A percentile compares a stretch with the other conserved stretches of the same genome.
phyloP scores from a whole-genome alignment of 2,113 vertebrate genomes.

The Entomyzon cyanotis region DNA sequence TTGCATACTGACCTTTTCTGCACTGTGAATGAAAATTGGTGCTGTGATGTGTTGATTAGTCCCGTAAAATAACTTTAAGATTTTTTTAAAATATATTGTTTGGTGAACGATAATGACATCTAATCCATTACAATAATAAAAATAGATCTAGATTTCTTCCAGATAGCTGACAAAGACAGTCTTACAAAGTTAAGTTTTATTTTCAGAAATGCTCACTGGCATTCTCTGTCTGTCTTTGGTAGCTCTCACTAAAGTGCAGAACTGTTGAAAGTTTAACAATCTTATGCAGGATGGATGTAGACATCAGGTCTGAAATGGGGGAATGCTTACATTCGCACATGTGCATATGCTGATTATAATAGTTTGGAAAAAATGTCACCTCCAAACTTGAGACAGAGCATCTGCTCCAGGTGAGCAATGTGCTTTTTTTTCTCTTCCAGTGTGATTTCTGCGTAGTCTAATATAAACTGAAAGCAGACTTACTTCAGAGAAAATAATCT shows the following conservation, averaged over 20 bases:
- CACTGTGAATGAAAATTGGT: neutral
- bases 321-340: neutral
- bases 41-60: constrained; percentile 2
- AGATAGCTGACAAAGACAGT: neutral
- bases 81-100: neutral
- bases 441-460: neutral
- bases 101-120: neutral
- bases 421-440: neutral
- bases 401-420: neutral
- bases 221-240: neutral
- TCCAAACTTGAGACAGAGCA: neutral
- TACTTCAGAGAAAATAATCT: neutral
- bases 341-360: neutral
- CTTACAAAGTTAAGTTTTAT: neutral
- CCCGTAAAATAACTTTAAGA: neutral
- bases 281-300: neutral
- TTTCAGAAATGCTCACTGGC: neutral
- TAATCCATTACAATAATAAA: neutral
- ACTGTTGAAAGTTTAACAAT: neutral
- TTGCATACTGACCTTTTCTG: constrained; percentile 58
- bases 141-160: neutral
- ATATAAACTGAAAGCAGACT: neutral
- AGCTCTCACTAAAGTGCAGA: neutral
- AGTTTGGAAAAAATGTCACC: neutral
- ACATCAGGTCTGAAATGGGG: neutral